A percentile compares a stretch with the other conserved stretches of the same genome.
Conservation (phyloP, 2,113 vertebrate genomes). For the Muntiacus reevesi region DNA sequence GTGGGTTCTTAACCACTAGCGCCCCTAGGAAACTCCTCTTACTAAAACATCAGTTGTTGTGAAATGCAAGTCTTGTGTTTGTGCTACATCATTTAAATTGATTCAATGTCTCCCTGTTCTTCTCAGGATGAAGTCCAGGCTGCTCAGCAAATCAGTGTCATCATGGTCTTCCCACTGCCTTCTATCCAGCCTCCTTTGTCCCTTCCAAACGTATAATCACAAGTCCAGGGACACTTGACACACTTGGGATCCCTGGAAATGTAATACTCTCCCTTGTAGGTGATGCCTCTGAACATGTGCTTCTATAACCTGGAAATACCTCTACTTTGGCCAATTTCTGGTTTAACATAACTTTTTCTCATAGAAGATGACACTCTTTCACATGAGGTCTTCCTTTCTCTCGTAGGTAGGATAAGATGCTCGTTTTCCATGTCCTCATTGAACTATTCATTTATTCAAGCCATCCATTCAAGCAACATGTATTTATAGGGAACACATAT, state of each 20-base stretch:
- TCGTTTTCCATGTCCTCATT: not conserved
- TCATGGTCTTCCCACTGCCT: not conserved
- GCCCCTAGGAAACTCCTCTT: not conserved
- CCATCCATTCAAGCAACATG: not conserved
- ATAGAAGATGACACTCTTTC: not conserved
- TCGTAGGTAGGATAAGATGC: not conserved
- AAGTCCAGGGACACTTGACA: not conserved
- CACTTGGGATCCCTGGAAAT: not conserved
- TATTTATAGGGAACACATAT: not conserved
- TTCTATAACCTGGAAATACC: not conserved
- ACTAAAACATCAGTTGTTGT: not conserved
- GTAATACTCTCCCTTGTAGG: not conserved
- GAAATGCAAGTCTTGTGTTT: not conserved
- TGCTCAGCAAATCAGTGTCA: not conserved
- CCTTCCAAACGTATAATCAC: not conserved
- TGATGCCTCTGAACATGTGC: not conserved
- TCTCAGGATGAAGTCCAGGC: not conserved
- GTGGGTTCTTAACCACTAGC: not conserved
- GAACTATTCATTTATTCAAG: not conserved
- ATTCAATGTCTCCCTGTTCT: not conserved
- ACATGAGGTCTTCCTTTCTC: not conserved
- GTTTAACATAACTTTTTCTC: not conserved
- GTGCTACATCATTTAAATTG: not conserved
- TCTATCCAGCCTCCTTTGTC: not conserved
- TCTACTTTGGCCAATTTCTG: not conserved